Base-by-base conservation (phyloP, 2,888 invertebrate species). In the Plebejus melissa region DNA sequence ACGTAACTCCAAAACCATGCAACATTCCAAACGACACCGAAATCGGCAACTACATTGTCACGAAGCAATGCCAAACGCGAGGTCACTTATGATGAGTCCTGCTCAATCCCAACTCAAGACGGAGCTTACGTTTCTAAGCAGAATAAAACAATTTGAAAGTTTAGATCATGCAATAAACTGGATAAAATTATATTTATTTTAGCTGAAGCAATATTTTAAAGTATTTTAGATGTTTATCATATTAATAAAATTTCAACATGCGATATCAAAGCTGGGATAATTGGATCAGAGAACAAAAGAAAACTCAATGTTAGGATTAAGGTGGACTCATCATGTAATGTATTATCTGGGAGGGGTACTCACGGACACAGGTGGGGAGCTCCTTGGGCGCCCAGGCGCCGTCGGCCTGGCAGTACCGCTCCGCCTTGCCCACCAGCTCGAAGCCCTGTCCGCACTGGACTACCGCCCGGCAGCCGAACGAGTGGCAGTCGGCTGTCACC, bases 381-480 rank as follows among this genome's bases (percentile, higher is more conserved):
- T 98, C 98, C 85, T 97, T 97, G 0, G 98, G 98, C 13, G 96
- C 95, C 99, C 99, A 99, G 60, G 96, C 96, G 0, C 98, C 98
- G 85, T 98, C 98, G 1, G 97, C 96, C 85, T 98, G 97, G 85
- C 99, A 99, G 87, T 97, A 96, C 71, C 98, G 95, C 84, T 97
- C 97, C 0, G 96, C 95, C 79, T 96, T 96, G 58, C 99, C 99
- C 11, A 98, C 96, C 79, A 99, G 94, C 87, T 99, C 98, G 90
- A 98, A 99, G 4, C 98, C 98, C 78, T 98, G 98, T 4, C 97
- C 96, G 83, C 99, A 99, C 79, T 97, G 97, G 84, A 99, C 99
- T 65, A 96, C 96, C 13, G 99, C 98, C 32, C 96, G 95, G 86
- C 98, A 98, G 36, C 98, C 97, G 88, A 97, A 99, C 54, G 97